These are phyloP conservation scores for Fratercula arctica DNA, from an alignment of 2,797 vertebrate genomes.

Conservation along the genomic window DNA sequence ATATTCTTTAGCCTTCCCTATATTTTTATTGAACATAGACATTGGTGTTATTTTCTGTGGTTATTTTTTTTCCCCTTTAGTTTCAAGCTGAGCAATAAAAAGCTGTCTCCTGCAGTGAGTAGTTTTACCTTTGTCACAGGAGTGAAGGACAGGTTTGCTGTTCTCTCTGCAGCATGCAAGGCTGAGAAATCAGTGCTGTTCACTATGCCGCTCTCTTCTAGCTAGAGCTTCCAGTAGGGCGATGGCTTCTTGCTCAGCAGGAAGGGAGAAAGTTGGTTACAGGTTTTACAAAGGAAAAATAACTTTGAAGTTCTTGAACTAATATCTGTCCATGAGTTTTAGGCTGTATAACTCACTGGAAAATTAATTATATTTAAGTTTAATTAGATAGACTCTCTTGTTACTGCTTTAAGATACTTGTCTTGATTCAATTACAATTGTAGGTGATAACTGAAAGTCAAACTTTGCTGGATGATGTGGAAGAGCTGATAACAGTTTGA, in stretches of 20 bases:
- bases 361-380: not conserved
- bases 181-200: not conserved
- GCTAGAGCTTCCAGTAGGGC: not conserved
- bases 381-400: not conserved
- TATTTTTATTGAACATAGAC: not conserved
- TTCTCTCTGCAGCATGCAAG: not conserved
- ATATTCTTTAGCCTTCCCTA: not conserved
- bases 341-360: not conserved
- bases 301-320: not conserved
- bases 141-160: not conserved
- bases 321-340: not conserved
- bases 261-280: not conserved
- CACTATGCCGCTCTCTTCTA: not conserved
- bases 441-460: not conserved
- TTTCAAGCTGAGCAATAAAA: not conserved
- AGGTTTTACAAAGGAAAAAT: not conserved
- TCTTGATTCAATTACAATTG: not conserved
- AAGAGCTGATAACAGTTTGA: not conserved
- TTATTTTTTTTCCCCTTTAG: not conserved
- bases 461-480: not conserved
- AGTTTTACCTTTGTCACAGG: not conserved
- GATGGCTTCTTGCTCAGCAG: not conserved
- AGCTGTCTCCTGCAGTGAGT: not conserved
- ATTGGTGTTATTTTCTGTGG: not conserved
- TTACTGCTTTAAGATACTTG: not conserved